These are phyloP conservation scores for Cataglyphis livida DNA, from an alignment of 2,888 invertebrate genomes.

Conservation along the genomic window DNA sequence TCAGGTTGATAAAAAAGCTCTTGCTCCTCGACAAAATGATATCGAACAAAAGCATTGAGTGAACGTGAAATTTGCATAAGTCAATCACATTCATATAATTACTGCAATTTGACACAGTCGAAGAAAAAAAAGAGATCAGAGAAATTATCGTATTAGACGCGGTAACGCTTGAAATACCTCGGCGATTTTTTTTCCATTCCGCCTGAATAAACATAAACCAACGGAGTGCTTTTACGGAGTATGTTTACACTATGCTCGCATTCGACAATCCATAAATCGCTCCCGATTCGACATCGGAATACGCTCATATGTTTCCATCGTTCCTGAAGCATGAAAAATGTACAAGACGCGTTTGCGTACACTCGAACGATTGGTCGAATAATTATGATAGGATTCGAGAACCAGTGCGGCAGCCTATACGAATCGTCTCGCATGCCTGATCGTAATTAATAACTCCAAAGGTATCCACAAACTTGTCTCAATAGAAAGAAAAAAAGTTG, in stretches of 20 bases:
- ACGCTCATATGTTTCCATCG: constrained; percentile 19
- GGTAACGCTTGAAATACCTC: constrained; percentile 39
- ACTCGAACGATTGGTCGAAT: constrained; percentile 71
- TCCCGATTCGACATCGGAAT: constrained; percentile 49
- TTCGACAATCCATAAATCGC: constrained; percentile 72
- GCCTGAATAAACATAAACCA: constrained; percentile 39
- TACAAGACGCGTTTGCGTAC: constrained; percentile 23
- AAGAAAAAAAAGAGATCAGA: constrained; percentile 9
- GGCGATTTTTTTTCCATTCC: constrained; percentile 32
- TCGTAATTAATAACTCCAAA: constrained; percentile 84
- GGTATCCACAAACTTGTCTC: constrained; percentile 81
- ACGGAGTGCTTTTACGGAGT: constrained; percentile 33
- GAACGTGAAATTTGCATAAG: constrained; percentile 41
- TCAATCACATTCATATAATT: constrained; percentile 13
- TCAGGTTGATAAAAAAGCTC: neutral
- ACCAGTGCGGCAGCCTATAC: constrained; percentile 68
- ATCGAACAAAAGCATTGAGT: neutral
- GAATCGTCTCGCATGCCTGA: constrained; percentile 84
- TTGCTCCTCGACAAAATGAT: constrained; percentile 3
- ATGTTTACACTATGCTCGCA: constrained; percentile 63
- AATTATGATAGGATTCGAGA: constrained; percentile 80
- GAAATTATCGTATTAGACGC: constrained; percentile 37
- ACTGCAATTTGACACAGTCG: neutral
- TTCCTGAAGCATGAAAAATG: neutral
- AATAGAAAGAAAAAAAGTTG: constrained; percentile 62